Evolutionary conservation across 2,888 invertebrate species (phyloP).

Genomic region (Euclidia mi): DNA sequence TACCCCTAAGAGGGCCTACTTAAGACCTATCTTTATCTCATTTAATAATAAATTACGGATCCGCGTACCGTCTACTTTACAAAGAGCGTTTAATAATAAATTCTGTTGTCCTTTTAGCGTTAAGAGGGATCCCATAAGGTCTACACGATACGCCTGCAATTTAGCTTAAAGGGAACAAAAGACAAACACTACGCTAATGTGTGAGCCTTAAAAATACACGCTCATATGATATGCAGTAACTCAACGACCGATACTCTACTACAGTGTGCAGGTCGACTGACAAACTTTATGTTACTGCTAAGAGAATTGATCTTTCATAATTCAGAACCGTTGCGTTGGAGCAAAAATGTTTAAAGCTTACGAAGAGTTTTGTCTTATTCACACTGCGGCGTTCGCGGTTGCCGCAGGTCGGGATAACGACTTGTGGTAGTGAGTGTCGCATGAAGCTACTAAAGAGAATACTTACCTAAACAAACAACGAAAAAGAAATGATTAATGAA

Average conservation of each 20-base stretch:
- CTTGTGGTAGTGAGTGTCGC: constrained; percentile 1
- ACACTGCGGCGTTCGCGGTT: constrained; percentile 16
- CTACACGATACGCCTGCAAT: constrained; percentile 24
- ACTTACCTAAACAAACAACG: neutral
- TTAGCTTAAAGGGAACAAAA: constrained; percentile 24
- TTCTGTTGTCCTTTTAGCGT: constrained; percentile 43
- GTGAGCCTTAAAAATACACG: neutral
- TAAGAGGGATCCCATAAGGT: constrained; percentile 29
- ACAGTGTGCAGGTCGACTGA: too few relatives aligned
- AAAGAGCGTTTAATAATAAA: constrained; percentile 55
- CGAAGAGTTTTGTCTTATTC: constrained; percentile 5
- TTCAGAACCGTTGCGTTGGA: too few relatives aligned
- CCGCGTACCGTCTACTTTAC: constrained; percentile 47
- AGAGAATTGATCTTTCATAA: too few relatives aligned
- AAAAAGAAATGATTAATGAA: neutral
- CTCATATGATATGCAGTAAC: too few relatives aligned
- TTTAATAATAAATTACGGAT: constrained; percentile 56
- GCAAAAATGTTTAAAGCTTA: neutral
- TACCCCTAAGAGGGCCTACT: constrained; percentile 34
- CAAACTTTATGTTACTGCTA: too few relatives aligned
- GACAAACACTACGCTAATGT: constrained; percentile 20
- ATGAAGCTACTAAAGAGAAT: constrained; percentile 4
- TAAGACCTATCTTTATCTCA: constrained; percentile 55
- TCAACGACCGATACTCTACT: too few relatives aligned
- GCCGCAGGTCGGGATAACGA: constrained; percentile 12